phyloP scores from a whole-genome alignment of 2,888 invertebrate genomes.

The Chrysolina americana region DNA sequence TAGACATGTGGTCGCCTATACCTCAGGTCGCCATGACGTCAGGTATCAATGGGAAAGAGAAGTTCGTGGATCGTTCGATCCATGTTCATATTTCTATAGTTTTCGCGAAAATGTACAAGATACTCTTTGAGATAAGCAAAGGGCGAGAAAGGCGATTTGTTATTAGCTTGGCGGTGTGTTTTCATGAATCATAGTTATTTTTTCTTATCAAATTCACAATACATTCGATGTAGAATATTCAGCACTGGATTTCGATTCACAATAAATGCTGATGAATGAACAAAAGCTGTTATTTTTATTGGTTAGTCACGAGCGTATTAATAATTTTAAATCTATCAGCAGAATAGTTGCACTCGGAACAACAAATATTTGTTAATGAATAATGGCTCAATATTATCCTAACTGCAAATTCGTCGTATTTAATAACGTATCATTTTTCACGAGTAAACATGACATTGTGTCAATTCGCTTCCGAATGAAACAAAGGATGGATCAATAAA shows the following conservation, averaged over 20 bases:
- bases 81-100: too few species aligned
- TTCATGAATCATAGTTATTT: too few species aligned
- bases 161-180: too few species aligned
- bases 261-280: neutral
- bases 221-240: neutral
- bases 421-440: conserved; percentile 6
- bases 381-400: conserved; percentile 1
- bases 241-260: neutral
- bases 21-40: too few species aligned
- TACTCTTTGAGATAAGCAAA: too few species aligned
- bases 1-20: too few species aligned
- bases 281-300: conserved; percentile 7
- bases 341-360: neutral
- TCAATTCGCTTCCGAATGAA: neutral
- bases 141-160: too few species aligned
- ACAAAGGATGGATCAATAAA: too few species aligned
- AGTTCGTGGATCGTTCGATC: too few species aligned
- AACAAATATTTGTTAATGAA: conserved; percentile 2
- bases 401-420: conserved; percentile 8
- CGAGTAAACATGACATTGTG: neutral
- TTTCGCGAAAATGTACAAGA: too few species aligned
- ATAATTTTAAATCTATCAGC: conserved; percentile 7
- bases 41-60: too few species aligned
- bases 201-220: too few species aligned
- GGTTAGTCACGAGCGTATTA: neutral